Percentiles rank a stretch among this genome's conserved stretches.
Evolutionary conservation across 2,113 vertebrate species (phyloP).

Genomic region (Gorsachius goisagi): DNA sequence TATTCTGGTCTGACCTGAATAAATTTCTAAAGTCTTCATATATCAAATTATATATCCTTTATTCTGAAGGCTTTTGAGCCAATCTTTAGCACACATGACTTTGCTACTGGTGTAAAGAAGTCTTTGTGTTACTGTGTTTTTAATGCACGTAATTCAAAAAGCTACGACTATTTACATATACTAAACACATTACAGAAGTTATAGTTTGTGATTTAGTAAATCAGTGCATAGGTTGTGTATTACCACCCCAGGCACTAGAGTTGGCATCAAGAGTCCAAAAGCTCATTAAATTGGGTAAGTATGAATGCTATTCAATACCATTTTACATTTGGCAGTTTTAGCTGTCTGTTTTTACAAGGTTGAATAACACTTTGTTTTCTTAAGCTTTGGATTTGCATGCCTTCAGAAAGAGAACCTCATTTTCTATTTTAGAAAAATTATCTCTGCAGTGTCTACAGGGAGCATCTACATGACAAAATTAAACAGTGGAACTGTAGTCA

Average conservation of each 20-base stretch:
- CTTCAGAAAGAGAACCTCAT: slow-evolving; percentile 29
- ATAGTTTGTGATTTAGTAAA: not conserved
- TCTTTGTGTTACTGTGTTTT: not conserved
- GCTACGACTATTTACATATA: not conserved
- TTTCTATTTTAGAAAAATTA: slow-evolving; percentile 60
- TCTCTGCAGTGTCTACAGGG: slow-evolving; percentile 22
- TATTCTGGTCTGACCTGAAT: not conserved
- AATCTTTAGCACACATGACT: not conserved
- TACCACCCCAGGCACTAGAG: not conserved
- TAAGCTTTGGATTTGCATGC: slow-evolving; percentile 52
- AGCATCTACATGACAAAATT: slow-evolving; percentile 50
- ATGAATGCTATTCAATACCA: slow-evolving; percentile 36
- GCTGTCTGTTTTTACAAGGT: slow-evolving; percentile 19
- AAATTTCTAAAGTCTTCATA: not conserved
- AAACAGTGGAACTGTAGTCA: slow-evolving; percentile 22
- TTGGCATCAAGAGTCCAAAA: slow-evolving; percentile 11
- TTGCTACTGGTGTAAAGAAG: not conserved
- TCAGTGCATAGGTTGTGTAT: not conserved
- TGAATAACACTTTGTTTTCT: slow-evolving; percentile 46
- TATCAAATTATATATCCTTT: not conserved
- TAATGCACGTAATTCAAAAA: not conserved
- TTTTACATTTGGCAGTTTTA: slow-evolving; percentile 40
- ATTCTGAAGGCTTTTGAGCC: not conserved
- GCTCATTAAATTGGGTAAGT: slow-evolving; percentile 33
- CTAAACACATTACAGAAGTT: not conserved